Base-by-base conservation (phyloP, 2,113 vertebrate genomes). In the Alosa alosa region DNA sequence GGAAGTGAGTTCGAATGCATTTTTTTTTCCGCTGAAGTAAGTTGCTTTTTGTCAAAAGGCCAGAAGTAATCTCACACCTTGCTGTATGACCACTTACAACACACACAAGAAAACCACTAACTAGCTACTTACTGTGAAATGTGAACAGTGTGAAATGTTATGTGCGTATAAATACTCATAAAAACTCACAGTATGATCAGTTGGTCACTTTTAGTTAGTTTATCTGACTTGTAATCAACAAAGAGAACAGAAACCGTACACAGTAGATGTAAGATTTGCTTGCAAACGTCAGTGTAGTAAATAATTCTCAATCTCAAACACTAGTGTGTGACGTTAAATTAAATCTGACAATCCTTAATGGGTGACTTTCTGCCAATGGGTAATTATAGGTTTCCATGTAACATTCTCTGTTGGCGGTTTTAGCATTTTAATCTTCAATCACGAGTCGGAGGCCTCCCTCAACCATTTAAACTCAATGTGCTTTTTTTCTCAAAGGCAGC, bases 1-100 rank as follows among this genome's bases (percentile, higher is more conserved):
- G 89, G 89, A 90, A 90, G 86, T 86, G 81, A 39, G 72, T 36
- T 39, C 9, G 36, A 15, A 31, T 15, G 36, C 72, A 41, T 31
- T 78, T 72, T 64, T 64, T 31, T 39, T 39, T 13, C 11, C 31
- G 10, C 72, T 39, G 36, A 78, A 78, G 64, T 44, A 44, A 44
- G 41, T 44, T 78, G 39, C 72, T 39, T 78, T 17, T 3, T 78
- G 72, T 78, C 72, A 78, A 78, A 78, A 31, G 31, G 72, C 25
- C 72, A 78, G 31, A 78, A 3, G 31, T 78, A 78, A 78, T 78
- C 72, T 41, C 72, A 78, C 50, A 15, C 13, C 11, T 60, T 22
- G 13, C 20, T 22, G 55, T 22, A 22, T 60, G 55, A 60, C 20
- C 18, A 60, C 55, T 22, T 17, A 60, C 20, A 60, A 18, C 18